Evolutionary conservation across 2,888 invertebrate species (phyloP).

Genomic region (Lucinisca nassula): DNA sequence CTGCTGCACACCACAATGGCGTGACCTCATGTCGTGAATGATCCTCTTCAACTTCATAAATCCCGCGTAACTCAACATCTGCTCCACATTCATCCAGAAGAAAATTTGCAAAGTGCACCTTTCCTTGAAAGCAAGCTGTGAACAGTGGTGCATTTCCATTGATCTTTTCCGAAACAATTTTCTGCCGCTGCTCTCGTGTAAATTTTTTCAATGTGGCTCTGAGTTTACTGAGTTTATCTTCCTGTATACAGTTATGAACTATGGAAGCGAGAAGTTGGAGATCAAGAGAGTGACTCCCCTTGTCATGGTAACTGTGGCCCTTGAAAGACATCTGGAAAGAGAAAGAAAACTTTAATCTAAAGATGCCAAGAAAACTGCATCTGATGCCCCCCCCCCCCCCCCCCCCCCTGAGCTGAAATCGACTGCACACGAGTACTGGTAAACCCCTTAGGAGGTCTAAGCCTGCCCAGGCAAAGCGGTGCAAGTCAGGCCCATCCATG

Average conservation of each 20-base stretch:
- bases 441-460: too few species aligned
- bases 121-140: conserved; percentile 78
- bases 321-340: conserved; percentile 14
- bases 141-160: conserved; percentile 82
- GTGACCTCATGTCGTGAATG: conserved; percentile 94
- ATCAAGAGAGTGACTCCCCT: neutral
- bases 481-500: too few species aligned
- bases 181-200: conserved; percentile 63
- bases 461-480: too few species aligned
- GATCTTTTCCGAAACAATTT: conserved; percentile 70
- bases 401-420: too few species aligned
- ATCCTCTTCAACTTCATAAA: conserved; percentile 93
- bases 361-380: too few species aligned
- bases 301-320: neutral
- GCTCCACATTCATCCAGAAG: conserved; percentile 94
- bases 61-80: conserved; percentile 94
- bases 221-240: conserved; percentile 75
- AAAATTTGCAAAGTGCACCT: conserved; percentile 92
- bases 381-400: too few species aligned
- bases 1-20: conserved; percentile 97
- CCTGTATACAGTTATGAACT: conserved; percentile 76
- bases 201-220: conserved; percentile 72
- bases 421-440: too few species aligned
- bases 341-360: neutral
- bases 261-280: conserved; percentile 61